Base-by-base conservation (phyloP, 1,140 invertebrate genomes). In the Babylonia areolata region DNA sequence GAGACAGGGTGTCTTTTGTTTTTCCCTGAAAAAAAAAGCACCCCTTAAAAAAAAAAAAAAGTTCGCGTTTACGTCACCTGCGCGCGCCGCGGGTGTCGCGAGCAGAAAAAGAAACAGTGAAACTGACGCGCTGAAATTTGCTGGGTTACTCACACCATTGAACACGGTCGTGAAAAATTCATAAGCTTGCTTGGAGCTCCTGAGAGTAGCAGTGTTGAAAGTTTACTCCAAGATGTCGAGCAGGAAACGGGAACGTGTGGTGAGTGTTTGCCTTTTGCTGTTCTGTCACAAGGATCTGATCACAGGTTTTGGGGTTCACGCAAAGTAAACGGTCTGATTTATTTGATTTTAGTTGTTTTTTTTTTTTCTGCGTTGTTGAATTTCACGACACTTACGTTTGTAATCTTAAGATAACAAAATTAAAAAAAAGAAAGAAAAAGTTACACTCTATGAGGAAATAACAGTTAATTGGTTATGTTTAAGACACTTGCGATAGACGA, bases 221-320 rank as follows among this genome's bases (percentile, higher is more conserved):
- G 3, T 39, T 82, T 69, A n/a, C 12, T 20, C 20, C 81, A 31
- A 58, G 35, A 82, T 82, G 81, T 82, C 81, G 3, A 82, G 81
- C 35, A 58, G 81, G 35, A 82, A 82, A 64, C 81, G 81, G 31
- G 81, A 82, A 51, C 54, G 81, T 23, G 23, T 82, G 81, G 81
- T 82, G 35, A 82, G 81, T 58, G 42, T 51, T 51, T 51, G 9
- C 46, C 46, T n/a, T n/a, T n/a, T n/a, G n/a, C n/a, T n/a, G n/a
- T n/a, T n/a, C n/a, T n/a, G n/a, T n/a, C n/a, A n/a, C n/a, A n/a
- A n/a, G n/a, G n/a, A n/a, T n/a, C n/a, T n/a, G n/a, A n/a, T n/a
- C n/a, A n/a, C n/a, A n/a, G n/a, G n/a, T n/a, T n/a, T n/a, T n/a
- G n/a, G n/a, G n/a, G n/a, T n/a, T n/a, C n/a, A n/a, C n/a, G n/a